These are phyloP conservation scores for Sepiola atlantica DNA, from an alignment of 2,888 invertebrate genomes.

Conservation along the genomic window DNA sequence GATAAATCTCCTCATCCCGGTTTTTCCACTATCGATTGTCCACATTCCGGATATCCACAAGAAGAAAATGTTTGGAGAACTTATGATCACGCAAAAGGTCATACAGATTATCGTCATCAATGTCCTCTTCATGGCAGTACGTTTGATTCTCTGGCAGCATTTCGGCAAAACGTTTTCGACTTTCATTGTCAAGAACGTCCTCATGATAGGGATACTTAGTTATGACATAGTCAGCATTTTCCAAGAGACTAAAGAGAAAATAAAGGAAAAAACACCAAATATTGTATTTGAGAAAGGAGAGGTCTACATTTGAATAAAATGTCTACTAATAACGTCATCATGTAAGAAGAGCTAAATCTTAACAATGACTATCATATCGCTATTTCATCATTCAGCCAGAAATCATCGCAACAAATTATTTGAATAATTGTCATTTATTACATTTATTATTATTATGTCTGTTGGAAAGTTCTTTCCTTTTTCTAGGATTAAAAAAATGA, in stretches of 20 bases:
- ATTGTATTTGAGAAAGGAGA: slow-evolving; percentile 1
- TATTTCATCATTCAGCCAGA: neutral
- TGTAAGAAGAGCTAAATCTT: neutral
- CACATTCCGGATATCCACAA: neutral
- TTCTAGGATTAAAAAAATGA: too few relatives aligned
- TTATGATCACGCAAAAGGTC: slow-evolving; percentile 23
- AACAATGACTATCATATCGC: neutral
- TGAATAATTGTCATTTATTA: neutral
- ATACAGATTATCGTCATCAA: slow-evolving; percentile 14
- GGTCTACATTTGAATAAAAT: neutral
- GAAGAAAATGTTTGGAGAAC: neutral
- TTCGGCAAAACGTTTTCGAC: slow-evolving; percentile 36
- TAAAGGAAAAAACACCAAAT: neutral
- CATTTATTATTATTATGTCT: too few relatives aligned
- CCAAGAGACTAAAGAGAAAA: neutral
- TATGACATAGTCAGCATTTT: slow-evolving; percentile 37
- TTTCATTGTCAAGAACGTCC: slow-evolving; percentile 35
- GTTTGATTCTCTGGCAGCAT: slow-evolving; percentile 42
- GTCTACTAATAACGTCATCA: neutral
- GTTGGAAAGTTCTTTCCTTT: too few relatives aligned
- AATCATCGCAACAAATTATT: neutral
- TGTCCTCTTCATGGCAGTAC: slow-evolving; percentile 3
- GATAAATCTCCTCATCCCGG: neutral
- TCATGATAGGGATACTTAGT: neutral
- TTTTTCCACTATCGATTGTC: neutral